These are phyloP conservation scores for Siphlonurus alternatus DNA, from an alignment of 2,888 invertebrate genomes.

Conservation along the genomic window DNA sequence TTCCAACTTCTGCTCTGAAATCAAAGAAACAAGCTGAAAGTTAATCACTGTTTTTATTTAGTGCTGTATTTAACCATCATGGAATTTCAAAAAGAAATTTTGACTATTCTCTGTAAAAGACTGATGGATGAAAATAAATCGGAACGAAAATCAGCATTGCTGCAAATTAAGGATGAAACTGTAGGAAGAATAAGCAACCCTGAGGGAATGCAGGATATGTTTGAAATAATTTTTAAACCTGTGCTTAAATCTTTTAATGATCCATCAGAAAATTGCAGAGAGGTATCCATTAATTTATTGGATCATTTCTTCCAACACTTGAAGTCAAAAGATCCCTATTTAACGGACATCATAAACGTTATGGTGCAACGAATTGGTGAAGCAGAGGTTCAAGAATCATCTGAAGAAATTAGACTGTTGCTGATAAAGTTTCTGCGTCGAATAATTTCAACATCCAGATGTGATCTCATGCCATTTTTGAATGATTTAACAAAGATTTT, in stretches of 20 bases:
- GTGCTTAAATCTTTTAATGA: neutral
- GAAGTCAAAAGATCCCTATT: neutral
- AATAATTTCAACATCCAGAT: neutral
- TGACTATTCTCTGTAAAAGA: neutral
- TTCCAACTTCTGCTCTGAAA: too few species aligned
- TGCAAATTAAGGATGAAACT: neutral
- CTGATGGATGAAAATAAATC: neutral
- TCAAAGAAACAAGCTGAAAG: too few species aligned
- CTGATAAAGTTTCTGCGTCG: neutral
- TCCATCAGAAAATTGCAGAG: neutral
- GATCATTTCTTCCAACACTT: neutral
- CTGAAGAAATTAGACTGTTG: constrained; percentile 1
- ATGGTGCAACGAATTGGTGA: neutral
- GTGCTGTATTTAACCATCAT: too few species aligned
- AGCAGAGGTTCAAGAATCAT: neutral
- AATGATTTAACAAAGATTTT: neutral
- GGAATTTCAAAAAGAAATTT: neutral
- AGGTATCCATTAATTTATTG: neutral
- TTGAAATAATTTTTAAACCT: neutral
- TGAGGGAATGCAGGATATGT: too few species aligned
- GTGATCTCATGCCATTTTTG: neutral
- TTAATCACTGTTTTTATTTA: too few species aligned
- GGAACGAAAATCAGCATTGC: neutral
- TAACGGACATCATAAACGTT: neutral
- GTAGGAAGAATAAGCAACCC: neutral